Conservation (phyloP, 2,888 invertebrate genomes). For the Sicus ferrugineus region DNA sequence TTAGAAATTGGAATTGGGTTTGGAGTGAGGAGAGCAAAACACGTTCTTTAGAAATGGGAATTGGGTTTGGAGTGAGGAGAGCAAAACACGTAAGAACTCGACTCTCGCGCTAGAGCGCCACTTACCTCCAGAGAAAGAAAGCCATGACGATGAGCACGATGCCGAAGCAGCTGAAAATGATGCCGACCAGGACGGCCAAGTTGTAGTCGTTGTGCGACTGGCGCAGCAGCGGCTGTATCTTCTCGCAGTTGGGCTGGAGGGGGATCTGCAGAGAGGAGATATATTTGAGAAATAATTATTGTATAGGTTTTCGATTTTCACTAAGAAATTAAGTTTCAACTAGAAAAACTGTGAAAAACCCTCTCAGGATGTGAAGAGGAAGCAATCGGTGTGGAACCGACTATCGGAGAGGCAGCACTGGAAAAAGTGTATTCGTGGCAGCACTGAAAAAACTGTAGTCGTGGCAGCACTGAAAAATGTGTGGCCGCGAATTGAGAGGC, state of each 20-base stretch:
- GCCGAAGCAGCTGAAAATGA: conserved; percentile 75
- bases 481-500: no score
- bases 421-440: no score
- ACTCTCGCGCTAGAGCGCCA: conserved; percentile 47
- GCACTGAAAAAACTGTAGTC: no score
- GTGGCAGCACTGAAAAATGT: no score
- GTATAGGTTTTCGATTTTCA: no score
- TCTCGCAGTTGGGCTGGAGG: conserved; percentile 74
- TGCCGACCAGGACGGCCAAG: conserved; percentile 75
- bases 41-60: background rate
- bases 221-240: conserved; percentile 68
- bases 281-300: background rate
- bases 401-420: no score
- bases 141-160: conserved; percentile 74
- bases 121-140: conserved; percentile 79
- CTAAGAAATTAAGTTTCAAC: no score
- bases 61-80: background rate
- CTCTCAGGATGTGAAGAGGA: no score
- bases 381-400: no score
- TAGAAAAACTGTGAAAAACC: no score
- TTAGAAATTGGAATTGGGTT: background rate
- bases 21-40: background rate
- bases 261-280: conserved; percentile 64
- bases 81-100: background rate
- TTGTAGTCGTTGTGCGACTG: conserved; percentile 72